Evolutionary conservation across 2,797 vertebrate species (phyloP).

Genomic region (Muscicapa comitata): DNA sequence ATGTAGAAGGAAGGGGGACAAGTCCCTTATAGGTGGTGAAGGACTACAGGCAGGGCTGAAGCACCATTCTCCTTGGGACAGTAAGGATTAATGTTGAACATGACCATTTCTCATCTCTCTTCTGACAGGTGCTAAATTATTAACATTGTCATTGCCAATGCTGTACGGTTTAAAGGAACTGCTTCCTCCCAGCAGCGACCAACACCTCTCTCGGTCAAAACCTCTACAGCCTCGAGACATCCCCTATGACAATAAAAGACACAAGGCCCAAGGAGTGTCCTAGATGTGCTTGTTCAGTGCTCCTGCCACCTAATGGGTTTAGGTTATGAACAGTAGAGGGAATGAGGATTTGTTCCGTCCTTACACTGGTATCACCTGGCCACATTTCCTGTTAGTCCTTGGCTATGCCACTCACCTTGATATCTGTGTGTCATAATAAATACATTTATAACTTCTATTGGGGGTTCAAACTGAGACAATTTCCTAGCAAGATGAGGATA

Average conservation of each 20-base stretch:
- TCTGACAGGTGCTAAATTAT: not conserved
- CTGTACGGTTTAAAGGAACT: not conserved
- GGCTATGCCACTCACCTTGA: not conserved
- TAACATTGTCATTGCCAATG: not conserved
- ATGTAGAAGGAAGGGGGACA: not conserved
- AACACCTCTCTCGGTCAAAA: not conserved
- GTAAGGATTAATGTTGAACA: not conserved
- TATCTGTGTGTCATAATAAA: not conserved
- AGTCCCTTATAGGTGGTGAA: not conserved
- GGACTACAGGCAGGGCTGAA: not conserved
- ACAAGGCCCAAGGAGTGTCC: no score
- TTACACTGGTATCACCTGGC: not conserved
- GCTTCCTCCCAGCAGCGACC: not conserved
- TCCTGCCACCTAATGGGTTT: not conserved
- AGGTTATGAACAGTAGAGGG: not conserved
- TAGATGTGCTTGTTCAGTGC: not conserved
- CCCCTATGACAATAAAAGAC: not conserved
- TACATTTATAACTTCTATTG: not conserved
- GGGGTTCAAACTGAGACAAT: no score
- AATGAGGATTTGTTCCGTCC: not conserved
- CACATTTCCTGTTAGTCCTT: not conserved
- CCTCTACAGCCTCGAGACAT: not conserved
- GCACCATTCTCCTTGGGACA: not conserved
- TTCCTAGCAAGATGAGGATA: not conserved
- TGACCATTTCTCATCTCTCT: not conserved